Percentiles rank a stretch among this genome's conserved stretches.
These are phyloP conservation scores for Acrocephalus scirpaceus DNA, from an alignment of 2,797 vertebrate genomes.

Conservation along the genomic window DNA sequence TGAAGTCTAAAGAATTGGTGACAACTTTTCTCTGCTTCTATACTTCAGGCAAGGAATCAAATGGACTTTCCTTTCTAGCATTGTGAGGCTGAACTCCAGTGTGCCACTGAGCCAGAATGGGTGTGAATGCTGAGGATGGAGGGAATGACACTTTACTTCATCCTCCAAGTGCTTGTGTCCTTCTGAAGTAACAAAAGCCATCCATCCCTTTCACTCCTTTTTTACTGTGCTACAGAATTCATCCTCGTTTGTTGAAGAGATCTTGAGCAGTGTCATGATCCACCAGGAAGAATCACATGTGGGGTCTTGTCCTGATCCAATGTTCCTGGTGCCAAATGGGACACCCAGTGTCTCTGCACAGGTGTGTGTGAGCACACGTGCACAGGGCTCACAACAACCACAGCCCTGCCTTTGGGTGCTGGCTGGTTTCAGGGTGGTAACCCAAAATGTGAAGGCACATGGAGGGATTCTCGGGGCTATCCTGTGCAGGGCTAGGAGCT, in stretches of 20 bases:
- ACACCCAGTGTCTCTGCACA: fast-evolving
- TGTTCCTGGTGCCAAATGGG: fast-evolving
- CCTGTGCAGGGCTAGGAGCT: neutral
- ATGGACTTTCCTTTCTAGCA: neutral
- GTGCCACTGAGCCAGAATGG: neutral
- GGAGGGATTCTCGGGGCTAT: neutral
- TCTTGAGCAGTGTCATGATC: neutral
- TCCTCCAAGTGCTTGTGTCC: neutral
- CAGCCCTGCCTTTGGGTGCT: fast-evolving
- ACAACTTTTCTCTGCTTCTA: neutral
- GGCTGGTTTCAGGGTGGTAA: fast-evolving
- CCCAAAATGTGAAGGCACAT: fast-evolving
- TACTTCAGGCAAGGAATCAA: neutral
- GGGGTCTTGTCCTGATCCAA: fast-evolving
- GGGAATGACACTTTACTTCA: neutral
- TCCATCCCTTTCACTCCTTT: neutral
- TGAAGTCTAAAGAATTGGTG: neutral
- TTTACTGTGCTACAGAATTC: fast-evolving
- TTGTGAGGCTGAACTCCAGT: neutral
- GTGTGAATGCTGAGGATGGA: neutral
- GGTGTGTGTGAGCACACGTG: fast-evolving
- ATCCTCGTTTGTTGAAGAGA: fast-evolving
- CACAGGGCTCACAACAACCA: fast-evolving
- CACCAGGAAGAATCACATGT: fast-evolving
- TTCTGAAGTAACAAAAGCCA: neutral